phyloP scores from a whole-genome alignment of 2,888 invertebrate genomes.

The Tetanocera ferruginea region DNA sequence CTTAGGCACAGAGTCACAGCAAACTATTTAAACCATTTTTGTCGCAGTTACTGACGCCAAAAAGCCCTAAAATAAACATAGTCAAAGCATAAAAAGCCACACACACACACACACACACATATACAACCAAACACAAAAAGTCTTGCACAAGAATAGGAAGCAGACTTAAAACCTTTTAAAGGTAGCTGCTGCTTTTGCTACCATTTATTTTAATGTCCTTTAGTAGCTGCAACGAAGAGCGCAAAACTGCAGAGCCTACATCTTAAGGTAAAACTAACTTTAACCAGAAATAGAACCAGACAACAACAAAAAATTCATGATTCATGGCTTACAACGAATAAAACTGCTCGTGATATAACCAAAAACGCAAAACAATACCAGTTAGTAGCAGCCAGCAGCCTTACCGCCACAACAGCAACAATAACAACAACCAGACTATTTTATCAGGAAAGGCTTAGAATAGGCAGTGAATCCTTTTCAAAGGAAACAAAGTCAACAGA shows the following conservation, averaged over 20 bases:
- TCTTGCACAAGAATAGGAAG: slow-evolving; percentile 1
- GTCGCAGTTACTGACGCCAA: slow-evolving; percentile 37
- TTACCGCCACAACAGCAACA: not conserved
- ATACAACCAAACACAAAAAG: not conserved
- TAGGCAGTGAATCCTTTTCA: not conserved
- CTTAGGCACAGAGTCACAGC: slow-evolving; percentile 9
- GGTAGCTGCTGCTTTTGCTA: not conserved
- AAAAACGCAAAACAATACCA: slow-evolving; percentile 31
- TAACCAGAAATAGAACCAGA: not conserved
- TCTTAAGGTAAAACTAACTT: not conserved
- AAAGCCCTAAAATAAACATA: slow-evolving; percentile 3
- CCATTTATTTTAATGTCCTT: slow-evolving; percentile 19
- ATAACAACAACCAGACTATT: too few relatives aligned
- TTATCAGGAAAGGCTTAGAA: too few relatives aligned
- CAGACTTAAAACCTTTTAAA: not conserved
- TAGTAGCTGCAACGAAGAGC: not conserved
- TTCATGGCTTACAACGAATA: slow-evolving; percentile 27
- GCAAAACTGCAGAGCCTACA: not conserved
- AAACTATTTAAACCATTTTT: slow-evolving; percentile 35
- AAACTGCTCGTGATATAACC: slow-evolving; percentile 32
- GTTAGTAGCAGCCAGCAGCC: not conserved
- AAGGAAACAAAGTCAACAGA: not conserved
- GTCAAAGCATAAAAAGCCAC: not conserved
- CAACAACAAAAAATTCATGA: slow-evolving; percentile 10
- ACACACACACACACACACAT: not conserved